phyloP scores from a whole-genome alignment of 2,113 vertebrate genomes.

The Takifugu flavidus region DNA sequence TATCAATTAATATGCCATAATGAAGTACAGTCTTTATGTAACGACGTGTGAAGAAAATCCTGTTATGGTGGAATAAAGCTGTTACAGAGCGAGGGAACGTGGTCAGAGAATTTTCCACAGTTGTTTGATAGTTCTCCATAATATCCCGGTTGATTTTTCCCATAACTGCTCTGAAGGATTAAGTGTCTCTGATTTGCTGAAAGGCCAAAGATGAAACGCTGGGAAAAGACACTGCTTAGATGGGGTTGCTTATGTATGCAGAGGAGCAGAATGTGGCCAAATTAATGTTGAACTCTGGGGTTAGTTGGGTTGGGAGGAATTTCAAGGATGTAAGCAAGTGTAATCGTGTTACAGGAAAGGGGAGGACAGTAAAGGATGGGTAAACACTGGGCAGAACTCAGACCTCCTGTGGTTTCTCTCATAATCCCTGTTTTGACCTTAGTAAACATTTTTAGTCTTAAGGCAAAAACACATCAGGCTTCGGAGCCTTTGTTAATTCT shows the following conservation, averaged over 20 bases:
- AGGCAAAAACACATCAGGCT: conserved; percentile 1
- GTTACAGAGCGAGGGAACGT: conserved; percentile 44
- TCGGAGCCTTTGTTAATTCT: too few species aligned
- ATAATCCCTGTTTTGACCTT: conserved; percentile 27
- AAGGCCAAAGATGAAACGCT: conserved; percentile 51
- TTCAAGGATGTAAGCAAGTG: background rate
- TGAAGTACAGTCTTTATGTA: conserved; percentile 55
- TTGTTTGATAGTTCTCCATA: conserved; percentile 50
- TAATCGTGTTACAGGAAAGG: conserved; percentile 4
- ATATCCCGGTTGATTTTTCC: conserved; percentile 42
- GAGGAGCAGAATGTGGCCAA: conserved; percentile 25
- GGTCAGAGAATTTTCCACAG: conserved; percentile 43
- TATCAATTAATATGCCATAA: conserved; percentile 69
- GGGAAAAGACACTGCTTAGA: conserved; percentile 27
- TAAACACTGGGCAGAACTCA: conserved; percentile 3
- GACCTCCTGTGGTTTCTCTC: conserved; percentile 24
- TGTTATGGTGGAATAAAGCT: conserved; percentile 63
- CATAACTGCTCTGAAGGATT: conserved; percentile 51
- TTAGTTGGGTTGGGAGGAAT: conserved; percentile 19
- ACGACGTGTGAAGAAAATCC: conserved; percentile 62
- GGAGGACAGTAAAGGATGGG: conserved; percentile 13
- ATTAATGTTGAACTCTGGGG: conserved; percentile 30
- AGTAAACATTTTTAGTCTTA: conserved; percentile 16
- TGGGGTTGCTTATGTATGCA: conserved; percentile 24
- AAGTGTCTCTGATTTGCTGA: conserved; percentile 39